Conservation (phyloP, 35 echinoderm and acorn worm genomes). For the Amphiura filiformis region DNA sequence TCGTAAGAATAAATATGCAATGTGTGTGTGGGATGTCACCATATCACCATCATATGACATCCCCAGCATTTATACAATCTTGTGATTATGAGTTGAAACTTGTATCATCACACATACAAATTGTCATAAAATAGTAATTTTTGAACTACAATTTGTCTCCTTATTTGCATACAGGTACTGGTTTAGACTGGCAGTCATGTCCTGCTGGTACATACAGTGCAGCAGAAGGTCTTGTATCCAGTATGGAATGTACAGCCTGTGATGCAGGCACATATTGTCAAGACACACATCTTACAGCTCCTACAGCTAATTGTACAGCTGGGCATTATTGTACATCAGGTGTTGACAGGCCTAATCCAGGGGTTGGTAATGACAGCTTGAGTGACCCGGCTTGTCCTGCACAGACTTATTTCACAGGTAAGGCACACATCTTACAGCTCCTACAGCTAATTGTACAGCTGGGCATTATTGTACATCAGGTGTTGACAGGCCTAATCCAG, state of each 20-base stretch:
- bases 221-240: slow-evolving; percentile 50
- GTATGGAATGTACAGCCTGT: slow-evolving; percentile 67
- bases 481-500: too few relatives aligned
- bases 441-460: too few relatives aligned
- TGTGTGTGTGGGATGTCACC: too few relatives aligned
- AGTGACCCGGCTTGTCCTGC: slow-evolving; percentile 75
- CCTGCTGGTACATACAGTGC: slow-evolving; percentile 87
- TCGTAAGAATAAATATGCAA: too few relatives aligned
- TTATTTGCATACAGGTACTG: slow-evolving; percentile 67
- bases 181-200: slow-evolving; percentile 92
- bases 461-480: too few relatives aligned
- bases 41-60: too few relatives aligned
- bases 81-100: too few relatives aligned
- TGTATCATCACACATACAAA: too few relatives aligned
- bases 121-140: too few relatives aligned
- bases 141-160: too few relatives aligned
- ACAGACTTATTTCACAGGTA: slow-evolving; percentile 86
- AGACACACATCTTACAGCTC: slow-evolving; percentile 69
- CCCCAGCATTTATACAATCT: too few relatives aligned
- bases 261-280: slow-evolving; percentile 81
- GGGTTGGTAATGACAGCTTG: slow-evolving; percentile 54
- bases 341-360: slow-evolving; percentile 72
- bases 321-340: slow-evolving; percentile 87
- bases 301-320: slow-evolving; percentile 34
- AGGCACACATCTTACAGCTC: too few relatives aligned